Evolutionary conservation across 1,140 invertebrate species (phyloP), one percentile per base, ranked within the genome.

Genomic region (Thaumetopoea pityocampa): DNA sequence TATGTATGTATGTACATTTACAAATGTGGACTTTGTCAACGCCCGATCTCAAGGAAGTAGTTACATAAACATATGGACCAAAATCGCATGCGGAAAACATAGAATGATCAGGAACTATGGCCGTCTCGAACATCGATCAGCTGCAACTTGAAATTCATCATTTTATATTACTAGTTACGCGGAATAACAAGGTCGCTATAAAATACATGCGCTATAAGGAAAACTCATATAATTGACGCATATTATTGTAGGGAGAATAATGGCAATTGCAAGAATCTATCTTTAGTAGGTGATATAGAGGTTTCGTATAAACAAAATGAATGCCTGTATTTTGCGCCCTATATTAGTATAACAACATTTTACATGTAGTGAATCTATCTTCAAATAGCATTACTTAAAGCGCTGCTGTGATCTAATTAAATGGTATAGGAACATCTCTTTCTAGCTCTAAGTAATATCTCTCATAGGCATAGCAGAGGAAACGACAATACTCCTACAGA

Each of bases 21-120:
- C n/a, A n/a, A n/a, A 46, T 42, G 28, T 42, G 12, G 40, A 43
- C 23, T 51, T 61, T 51, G 51, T 52, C 34, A 35, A 28, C 33
- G 17, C 34, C 16, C 34, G 42, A 56, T 47, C 48, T 47, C 46
- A 43, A 72, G 74, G 74, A 79, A 78, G 63, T 71, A 66, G 76
- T 76, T 73, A 76, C 47, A 58, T 49, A 67, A 61, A 41, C 50
- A 60, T 45, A 61, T 47, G 54, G 42, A 61, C 50, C 58, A 64
- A 62, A 71, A 67, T 56, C 49, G 46, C 60, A 63, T 38, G 37
- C 51, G 60, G 67, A 71, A 77, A 74, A 59, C 53, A 19, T 52
- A 48, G 27, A 43, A 51, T 51, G 55, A 46, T 58, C 50, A 69
- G 54, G 42, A 60, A 67, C 58, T 57, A 61, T 55, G 53, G 41